Evolutionary conservation across 2,888 invertebrate genomes (phyloP).

Genomic region (Heliconius cydno): DNA sequence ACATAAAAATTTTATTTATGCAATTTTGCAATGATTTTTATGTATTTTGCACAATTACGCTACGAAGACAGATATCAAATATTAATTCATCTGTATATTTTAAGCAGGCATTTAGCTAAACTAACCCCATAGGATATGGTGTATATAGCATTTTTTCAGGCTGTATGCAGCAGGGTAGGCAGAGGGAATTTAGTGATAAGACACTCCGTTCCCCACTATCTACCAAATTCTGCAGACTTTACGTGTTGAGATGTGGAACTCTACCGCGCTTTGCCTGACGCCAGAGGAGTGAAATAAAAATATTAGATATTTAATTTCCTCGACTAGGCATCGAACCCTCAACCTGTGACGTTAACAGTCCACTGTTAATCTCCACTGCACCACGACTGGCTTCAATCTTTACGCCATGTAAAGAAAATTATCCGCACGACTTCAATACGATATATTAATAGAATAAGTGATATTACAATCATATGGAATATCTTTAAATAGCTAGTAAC

Average conservation of each 20-base stretch:
- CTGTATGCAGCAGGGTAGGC: no score
- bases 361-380: no score
- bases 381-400: background rate
- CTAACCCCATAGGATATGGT: background rate
- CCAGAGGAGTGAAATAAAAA: no score
- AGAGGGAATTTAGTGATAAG: no score
- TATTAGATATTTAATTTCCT: no score
- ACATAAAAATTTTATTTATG: background rate
- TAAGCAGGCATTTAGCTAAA: background rate
- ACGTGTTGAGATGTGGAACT: no score
- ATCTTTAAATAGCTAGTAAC: slow-evolving; percentile 39
- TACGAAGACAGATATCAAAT: background rate
- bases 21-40: slow-evolving; percentile 1
- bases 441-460: slow-evolving; percentile 24
- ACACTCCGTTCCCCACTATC: no score
- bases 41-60: slow-evolving; percentile 10
- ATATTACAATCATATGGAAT: slow-evolving; percentile 7
- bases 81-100: background rate
- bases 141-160: background rate
- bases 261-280: no score
- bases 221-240: no score
- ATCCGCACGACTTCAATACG: slow-evolving; percentile 15
- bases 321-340: no score
- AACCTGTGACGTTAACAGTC: no score
- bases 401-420: slow-evolving; percentile 5